Evolutionary conservation across 1,140 invertebrate genomes (phyloP).

Genomic region (Macrocentrus cingulum): DNA sequence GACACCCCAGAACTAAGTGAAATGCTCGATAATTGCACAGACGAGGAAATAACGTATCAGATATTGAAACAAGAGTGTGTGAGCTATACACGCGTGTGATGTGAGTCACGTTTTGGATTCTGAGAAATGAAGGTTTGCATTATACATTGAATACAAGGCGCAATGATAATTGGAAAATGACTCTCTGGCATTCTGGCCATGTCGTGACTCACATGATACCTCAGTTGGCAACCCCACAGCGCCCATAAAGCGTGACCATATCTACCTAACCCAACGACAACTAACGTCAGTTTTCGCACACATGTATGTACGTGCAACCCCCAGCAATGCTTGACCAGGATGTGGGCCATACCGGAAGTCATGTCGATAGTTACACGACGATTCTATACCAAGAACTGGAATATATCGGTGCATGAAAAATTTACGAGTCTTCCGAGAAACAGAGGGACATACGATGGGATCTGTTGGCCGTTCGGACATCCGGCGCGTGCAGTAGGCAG

Average conservation of each 20-base stretch:
- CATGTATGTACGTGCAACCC: slow-evolving; percentile 13
- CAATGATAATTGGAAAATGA: too few relatives aligned
- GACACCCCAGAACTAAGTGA: too few relatives aligned
- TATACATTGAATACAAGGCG: too few relatives aligned
- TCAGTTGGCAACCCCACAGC: background rate
- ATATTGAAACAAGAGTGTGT: too few relatives aligned
- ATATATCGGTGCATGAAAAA: slow-evolving; percentile 25
- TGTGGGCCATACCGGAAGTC: slow-evolving; percentile 25
- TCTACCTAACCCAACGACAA: background rate
- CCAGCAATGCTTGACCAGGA: background rate
- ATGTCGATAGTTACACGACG: slow-evolving; percentile 24
- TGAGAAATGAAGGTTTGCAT: too few relatives aligned
- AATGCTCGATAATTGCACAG: too few relatives aligned
- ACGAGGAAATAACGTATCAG: too few relatives aligned
- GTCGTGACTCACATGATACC: slow-evolving; percentile 6
- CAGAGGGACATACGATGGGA: slow-evolving; percentile 10
- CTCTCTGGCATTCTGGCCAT: slow-evolving; percentile 5
- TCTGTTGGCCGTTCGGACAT: slow-evolving; percentile 7
- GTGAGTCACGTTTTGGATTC: too few relatives aligned
- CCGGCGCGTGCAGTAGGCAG: slow-evolving; percentile 1
- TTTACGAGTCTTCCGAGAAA: slow-evolving; percentile 26
- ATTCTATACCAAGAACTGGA: slow-evolving; percentile 29
- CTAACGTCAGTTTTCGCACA: background rate
- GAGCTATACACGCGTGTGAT: too few relatives aligned
- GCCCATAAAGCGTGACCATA: background rate